These are phyloP conservation scores for Romanogobio albipinnatus DNA, from an alignment of 2,113 vertebrate genomes.

Conservation along the genomic window DNA sequence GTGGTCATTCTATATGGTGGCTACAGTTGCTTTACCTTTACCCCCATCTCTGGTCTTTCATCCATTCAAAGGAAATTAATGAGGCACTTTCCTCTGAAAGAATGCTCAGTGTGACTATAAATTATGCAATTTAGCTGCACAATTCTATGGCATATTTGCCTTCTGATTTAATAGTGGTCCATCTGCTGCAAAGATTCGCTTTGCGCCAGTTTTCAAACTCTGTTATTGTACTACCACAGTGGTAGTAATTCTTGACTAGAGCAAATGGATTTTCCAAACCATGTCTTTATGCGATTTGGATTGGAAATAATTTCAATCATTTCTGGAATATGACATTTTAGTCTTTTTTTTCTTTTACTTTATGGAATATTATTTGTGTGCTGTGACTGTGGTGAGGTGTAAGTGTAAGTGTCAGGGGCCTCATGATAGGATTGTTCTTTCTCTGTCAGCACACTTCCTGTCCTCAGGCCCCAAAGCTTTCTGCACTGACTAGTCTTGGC, in stretches of 20 bases:
- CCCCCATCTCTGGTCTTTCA: constrained; percentile 27
- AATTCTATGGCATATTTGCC: constrained; percentile 30
- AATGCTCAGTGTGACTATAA: constrained; percentile 14
- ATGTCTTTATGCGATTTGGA: neutral
- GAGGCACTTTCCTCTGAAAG: constrained; percentile 12
- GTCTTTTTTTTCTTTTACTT: neutral
- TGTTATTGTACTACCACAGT: constrained; percentile 25
- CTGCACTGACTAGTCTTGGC: neutral
- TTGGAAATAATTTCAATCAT: neutral
- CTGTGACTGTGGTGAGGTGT: constrained; percentile 1
- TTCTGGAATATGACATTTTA: neutral
- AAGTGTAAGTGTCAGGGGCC: constrained; percentile 28
- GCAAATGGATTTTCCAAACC: neutral
- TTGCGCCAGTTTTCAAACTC: constrained; percentile 1
- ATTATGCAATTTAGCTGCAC: neutral
- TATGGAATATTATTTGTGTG: neutral
- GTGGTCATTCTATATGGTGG: constrained; percentile 38
- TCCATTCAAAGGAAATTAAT: constrained; percentile 41
- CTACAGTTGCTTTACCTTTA: constrained; percentile 37
- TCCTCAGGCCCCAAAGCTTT: constrained; percentile 19
- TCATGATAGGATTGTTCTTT: neutral
- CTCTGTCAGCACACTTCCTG: constrained; percentile 16
- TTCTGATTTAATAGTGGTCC: constrained; percentile 22
- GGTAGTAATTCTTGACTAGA: neutral
- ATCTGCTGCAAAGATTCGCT: constrained; percentile 21